Conservation (phyloP, 1,140 invertebrate species). For the Drosophila yakuba region DNA sequence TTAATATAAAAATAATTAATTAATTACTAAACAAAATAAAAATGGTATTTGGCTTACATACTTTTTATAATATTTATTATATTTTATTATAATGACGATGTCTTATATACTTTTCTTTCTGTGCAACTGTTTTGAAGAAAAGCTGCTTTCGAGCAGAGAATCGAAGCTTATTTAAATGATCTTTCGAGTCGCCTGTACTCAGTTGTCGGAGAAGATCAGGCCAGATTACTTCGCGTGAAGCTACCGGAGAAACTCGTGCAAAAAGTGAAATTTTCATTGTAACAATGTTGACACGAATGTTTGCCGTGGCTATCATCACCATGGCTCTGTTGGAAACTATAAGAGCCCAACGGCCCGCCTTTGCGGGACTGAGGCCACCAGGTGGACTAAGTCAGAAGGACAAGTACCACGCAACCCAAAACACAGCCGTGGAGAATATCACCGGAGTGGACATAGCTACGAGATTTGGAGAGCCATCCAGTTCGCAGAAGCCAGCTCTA, state of each 20-base stretch:
- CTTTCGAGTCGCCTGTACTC: conserved; percentile 31
- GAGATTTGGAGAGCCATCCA: conserved; percentile 61
- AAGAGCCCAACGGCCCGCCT: conserved; percentile 74
- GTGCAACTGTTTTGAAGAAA: conserved; percentile 17
- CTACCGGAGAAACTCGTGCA: conserved; percentile 16
- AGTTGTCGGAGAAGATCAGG: conserved; percentile 42
- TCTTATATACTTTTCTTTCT: not conserved
- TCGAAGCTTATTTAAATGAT: conserved; percentile 66
- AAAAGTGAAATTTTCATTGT: conserved; percentile 23
- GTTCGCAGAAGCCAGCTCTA: conserved; percentile 12
- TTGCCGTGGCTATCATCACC: conserved; percentile 18
- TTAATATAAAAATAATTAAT: no score
- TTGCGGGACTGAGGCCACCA: conserved; percentile 71
- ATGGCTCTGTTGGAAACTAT: conserved; percentile 37
- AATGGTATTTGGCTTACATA: no score
- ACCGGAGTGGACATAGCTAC: conserved; percentile 62
- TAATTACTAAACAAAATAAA: no score
- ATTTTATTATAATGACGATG: not conserved
- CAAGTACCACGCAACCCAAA: conserved; percentile 65
- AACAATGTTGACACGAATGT: conserved; percentile 48
- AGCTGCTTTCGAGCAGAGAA: conserved; percentile 28
- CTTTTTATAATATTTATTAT: not conserved
- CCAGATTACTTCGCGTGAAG: conserved; percentile 13
- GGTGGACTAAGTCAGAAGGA: conserved; percentile 77
- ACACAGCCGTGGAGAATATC: conserved; percentile 65